A percentile compares a stretch with the other conserved stretches of the same genome.
Conservation (phyloP, 1,140 invertebrate genomes). For the Drosophila nannoptera region DNA sequence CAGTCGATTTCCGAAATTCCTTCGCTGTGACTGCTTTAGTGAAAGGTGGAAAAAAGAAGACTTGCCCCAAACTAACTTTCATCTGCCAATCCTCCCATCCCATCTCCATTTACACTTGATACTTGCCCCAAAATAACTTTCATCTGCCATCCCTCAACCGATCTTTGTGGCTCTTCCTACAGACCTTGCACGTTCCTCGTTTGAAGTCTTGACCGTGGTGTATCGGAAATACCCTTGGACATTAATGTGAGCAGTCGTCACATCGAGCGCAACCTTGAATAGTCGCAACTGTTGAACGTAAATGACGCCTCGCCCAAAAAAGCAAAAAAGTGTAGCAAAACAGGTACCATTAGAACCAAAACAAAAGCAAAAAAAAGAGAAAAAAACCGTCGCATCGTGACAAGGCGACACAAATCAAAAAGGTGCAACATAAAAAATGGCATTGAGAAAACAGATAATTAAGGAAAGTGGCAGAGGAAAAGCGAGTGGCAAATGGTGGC, state of each 20-base stretch:
- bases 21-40: too few relatives aligned
- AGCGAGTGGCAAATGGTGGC: constrained; percentile 36
- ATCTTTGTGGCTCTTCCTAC: too few relatives aligned
- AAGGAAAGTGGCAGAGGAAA: constrained; percentile 46
- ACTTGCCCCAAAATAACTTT: too few relatives aligned
- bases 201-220: too few relatives aligned
- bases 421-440: constrained; percentile 74
- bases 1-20: too few relatives aligned
- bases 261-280: constrained; percentile 21
- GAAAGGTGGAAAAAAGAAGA: too few relatives aligned
- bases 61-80: too few relatives aligned
- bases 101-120: too few relatives aligned
- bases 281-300: constrained; percentile 23
- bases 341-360: constrained; percentile 28
- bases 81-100: too few relatives aligned
- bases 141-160: too few relatives aligned
- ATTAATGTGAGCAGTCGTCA: background rate
- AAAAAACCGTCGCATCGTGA: constrained; percentile 44
- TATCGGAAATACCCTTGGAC: background rate
- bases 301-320: constrained; percentile 14
- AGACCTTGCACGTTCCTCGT: too few relatives aligned
- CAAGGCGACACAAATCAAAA: constrained; percentile 71
- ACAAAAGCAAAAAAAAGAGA: constrained; percentile 20
- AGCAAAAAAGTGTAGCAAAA: constrained; percentile 1
- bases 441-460: constrained; percentile 74